Evolutionary conservation across 2,888 invertebrate genomes (phyloP).

Genomic region (Pachycephus smyrnensis): DNA sequence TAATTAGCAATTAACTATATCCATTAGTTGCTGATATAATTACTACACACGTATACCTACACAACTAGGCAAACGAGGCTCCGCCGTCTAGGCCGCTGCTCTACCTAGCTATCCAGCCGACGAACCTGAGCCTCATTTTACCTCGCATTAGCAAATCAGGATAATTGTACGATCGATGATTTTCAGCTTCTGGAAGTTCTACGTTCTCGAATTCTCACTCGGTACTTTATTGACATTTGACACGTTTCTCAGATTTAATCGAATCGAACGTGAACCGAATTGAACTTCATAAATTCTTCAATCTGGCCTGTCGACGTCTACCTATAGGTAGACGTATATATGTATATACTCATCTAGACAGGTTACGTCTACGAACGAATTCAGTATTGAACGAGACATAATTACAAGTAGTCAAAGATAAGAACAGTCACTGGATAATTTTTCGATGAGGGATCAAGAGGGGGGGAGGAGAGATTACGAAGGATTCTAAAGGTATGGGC

Average conservation of each 20-base stretch:
- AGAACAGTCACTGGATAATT: not conserved
- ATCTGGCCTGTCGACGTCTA: too few relatives aligned
- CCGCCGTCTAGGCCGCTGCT: not conserved
- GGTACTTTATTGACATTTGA: not conserved
- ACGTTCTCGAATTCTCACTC: not conserved
- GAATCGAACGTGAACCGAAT: not conserved
- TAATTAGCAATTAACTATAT: conserved; percentile 68
- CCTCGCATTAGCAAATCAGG: conserved; percentile 58
- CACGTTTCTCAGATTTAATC: too few relatives aligned
- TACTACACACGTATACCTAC: conserved; percentile 50
- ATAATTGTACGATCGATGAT: conserved; percentile 63
- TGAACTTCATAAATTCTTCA: not conserved
- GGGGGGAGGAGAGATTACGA: not conserved
- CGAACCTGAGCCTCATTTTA: conserved; percentile 38
- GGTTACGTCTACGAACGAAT: too few relatives aligned
- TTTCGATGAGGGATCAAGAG: not conserved
- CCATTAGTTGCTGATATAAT: conserved; percentile 67
- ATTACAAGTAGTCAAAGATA: not conserved
- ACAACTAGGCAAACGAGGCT: not conserved
- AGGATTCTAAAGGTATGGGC: not conserved
- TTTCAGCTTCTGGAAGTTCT: conserved; percentile 22
- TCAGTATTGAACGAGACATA: not conserved
- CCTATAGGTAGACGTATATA: too few relatives aligned
- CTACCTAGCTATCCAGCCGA: not conserved
- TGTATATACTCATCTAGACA: too few relatives aligned